Base-by-base conservation (phyloP, 1,140 invertebrate genomes). In the Idris sp. region DNA sequence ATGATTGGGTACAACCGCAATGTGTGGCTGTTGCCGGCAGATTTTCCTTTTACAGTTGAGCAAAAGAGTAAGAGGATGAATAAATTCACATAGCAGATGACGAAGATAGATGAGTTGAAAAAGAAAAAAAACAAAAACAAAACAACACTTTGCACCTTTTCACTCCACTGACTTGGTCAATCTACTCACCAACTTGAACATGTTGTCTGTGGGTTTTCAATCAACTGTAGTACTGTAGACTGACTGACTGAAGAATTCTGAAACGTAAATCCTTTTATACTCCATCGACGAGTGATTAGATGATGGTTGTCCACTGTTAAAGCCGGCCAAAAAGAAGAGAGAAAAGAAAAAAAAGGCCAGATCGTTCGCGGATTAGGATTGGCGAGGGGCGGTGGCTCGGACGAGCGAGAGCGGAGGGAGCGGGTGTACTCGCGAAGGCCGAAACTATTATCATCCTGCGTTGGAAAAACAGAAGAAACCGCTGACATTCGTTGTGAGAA, bases 171-270 rank as follows among this genome's bases (percentile, higher is more conserved):
- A 6, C 10, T 1, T 26, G 3, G 28, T 25, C 6, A 58, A 41
- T 49, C 16, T 48, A 86, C 85, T 86, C 77, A 86, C 85, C 79
- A 86, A 38, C 67, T 86, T 86, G 77, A 84, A 82, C 85, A 87
- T 87, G 64, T 83, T 83, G 80, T 44, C 18, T 51, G 65, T 19
- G 62, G 58, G 59, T 51, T 65, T 48, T 44, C 48, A 78, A 41
- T 67, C 49, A 38, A 48, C 68, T 8, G 51, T 74, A 79, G 78
- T 83, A 79, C 77, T 77, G 81, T 76, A 58, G 83, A 85, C 84
- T 83, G 82, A 82, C 76, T 81, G 82, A 83, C 76, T 81, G 58
- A 62, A 31, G 35, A 61, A 61, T 68, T 53, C 65, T 16, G 33
- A 46, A 46, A 59, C 41, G 33, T 38, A 71, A 59, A 44, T 46